Conservation (phyloP, 2,797 vertebrate genomes). For the Diceros bicornis region DNA sequence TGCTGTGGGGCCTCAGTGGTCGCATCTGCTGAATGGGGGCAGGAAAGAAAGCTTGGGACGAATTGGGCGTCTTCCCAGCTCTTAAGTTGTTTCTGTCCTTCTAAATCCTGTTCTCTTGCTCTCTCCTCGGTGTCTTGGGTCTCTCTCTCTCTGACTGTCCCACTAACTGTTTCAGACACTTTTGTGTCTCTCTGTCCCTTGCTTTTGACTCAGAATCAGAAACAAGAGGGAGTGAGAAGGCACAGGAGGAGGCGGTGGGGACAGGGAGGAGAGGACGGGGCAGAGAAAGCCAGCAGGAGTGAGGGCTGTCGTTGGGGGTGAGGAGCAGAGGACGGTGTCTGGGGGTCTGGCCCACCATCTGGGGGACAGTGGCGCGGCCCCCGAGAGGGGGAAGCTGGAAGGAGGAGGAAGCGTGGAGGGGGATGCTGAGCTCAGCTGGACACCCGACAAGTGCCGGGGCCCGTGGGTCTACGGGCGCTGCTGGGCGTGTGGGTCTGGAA, state of each 20-base stretch:
- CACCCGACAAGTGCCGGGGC: rapidly evolving
- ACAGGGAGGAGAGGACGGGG: not conserved
- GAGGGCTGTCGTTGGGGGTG: slow-evolving; percentile 83
- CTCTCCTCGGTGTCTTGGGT: not conserved
- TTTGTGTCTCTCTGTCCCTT: not conserved
- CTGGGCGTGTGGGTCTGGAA: not conserved
- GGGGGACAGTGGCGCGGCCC: not conserved
- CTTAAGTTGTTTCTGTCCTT: not conserved
- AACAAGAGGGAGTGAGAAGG: not conserved
- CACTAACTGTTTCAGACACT: not conserved
- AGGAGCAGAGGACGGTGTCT: slow-evolving; percentile 78
- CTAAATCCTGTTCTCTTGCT: not conserved
- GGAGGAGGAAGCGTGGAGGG: rapidly evolving
- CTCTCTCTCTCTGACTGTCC: not conserved
- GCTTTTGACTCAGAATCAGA: slow-evolving; percentile 29
- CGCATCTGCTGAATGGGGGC: not conserved
- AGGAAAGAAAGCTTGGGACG: not conserved
- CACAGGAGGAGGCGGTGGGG: not conserved
- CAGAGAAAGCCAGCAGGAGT: not conserved
- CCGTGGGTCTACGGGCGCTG: not conserved
- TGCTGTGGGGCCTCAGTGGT: rapidly evolving
- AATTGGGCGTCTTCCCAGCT: not conserved
- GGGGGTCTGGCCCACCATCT: not conserved
- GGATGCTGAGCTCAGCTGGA: not conserved
- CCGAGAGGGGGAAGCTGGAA: not conserved